Conservation (phyloP, 2,797 vertebrate species). For the Pseudomugil tenellus region DNA sequence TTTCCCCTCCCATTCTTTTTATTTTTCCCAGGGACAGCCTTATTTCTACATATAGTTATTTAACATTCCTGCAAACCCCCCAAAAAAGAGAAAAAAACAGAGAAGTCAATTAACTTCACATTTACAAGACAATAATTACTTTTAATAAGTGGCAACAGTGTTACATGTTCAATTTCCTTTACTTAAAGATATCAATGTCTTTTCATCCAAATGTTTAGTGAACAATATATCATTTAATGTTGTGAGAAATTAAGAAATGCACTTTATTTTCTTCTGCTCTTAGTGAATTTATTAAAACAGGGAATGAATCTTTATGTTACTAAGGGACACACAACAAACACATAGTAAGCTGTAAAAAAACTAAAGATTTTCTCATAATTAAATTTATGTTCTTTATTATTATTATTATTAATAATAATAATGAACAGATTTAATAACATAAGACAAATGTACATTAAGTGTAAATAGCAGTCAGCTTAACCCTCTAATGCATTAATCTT, state of each 20-base stretch:
- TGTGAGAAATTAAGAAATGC: neutral
- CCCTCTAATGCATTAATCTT: too few species aligned
- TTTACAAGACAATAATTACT: neutral
- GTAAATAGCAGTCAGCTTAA: too few species aligned
- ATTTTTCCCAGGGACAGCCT: too few species aligned
- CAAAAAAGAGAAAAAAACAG: neutral
- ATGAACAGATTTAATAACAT: too few species aligned
- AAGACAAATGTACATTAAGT: too few species aligned
- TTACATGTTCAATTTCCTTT: neutral
- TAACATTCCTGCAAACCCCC: too few species aligned
- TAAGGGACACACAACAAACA: neutral
- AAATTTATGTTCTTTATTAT: too few species aligned
- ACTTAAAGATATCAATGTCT: neutral
- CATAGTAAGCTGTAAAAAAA: neutral
- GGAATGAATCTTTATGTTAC: neutral
- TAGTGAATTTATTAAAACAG: too few species aligned
- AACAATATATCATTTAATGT: neutral
- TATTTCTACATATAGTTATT: too few species aligned
- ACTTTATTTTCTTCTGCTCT: neutral
- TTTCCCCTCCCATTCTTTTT: too few species aligned
- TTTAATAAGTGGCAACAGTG: neutral
- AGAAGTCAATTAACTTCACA: neutral
- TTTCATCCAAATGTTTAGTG: neutral
- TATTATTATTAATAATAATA: too few species aligned
- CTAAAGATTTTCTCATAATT: too few species aligned